These are phyloP conservation scores for Megaceryle alcyon DNA, from an alignment of 2,797 vertebrate species.

Conservation along the genomic window DNA sequence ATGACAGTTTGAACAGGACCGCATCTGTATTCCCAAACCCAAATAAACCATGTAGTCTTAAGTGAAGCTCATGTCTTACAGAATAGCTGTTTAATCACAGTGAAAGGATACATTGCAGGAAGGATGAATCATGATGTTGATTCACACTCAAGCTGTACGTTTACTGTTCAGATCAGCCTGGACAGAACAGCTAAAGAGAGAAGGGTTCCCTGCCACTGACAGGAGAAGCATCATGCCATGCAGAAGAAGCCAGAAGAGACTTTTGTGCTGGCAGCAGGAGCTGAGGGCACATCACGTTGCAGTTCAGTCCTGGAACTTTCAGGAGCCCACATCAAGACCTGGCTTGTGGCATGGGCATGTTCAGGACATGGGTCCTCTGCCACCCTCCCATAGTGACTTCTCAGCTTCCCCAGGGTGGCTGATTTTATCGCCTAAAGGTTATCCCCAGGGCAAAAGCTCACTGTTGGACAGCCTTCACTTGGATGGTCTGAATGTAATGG, in stretches of 20 bases:
- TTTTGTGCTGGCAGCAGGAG: not conserved
- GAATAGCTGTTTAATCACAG: constrained; percentile 49
- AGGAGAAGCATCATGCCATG: not conserved
- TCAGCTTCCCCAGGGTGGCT: not conserved
- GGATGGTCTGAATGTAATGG: not conserved
- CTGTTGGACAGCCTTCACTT: not conserved
- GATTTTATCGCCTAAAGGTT: not conserved
- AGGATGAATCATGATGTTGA: constrained; percentile 29
- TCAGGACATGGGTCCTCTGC: not conserved
- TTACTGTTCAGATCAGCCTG: not conserved
- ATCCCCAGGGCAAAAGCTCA: not conserved
- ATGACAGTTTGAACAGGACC: constrained; percentile 63
- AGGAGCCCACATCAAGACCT: rapidly evolving
- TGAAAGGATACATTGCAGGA: constrained; percentile 13
- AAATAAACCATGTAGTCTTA: constrained; percentile 60
- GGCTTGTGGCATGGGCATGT: not conserved
- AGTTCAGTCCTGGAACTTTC: not conserved
- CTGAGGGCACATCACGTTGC: rapidly evolving
- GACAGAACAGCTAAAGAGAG: not conserved
- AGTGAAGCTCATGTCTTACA: constrained; percentile 63
- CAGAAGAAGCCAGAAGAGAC: constrained; percentile 10
- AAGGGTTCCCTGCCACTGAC: not conserved
- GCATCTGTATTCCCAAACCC: constrained; percentile 67
- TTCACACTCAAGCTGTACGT: constrained; percentile 33
- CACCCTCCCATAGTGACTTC: rapidly evolving